Evolutionary conservation across 2,888 invertebrate genomes (phyloP).

Genomic region (Pollenia labialis): DNA sequence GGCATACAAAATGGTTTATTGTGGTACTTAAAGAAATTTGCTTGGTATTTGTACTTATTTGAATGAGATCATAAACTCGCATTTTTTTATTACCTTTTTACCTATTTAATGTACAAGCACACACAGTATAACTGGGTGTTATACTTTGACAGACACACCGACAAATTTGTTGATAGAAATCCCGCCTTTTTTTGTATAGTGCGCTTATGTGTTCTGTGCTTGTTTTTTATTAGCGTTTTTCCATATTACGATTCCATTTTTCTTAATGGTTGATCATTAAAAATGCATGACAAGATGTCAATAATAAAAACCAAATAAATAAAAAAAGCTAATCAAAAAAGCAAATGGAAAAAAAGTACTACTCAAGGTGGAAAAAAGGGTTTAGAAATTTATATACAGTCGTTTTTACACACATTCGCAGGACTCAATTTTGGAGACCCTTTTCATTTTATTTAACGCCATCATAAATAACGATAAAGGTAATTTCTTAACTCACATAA

Average conservation of each 20-base stretch:
- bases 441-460: slow-evolving; percentile 24
- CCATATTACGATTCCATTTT: slow-evolving; percentile 28
- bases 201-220: neutral
- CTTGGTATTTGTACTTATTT: slow-evolving; percentile 42
- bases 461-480: slow-evolving; percentile 49
- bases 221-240: slow-evolving; percentile 15
- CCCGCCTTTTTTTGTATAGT: neutral
- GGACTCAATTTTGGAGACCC: slow-evolving; percentile 25
- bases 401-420: neutral
- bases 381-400: slow-evolving; percentile 20
- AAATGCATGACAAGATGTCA: slow-evolving; percentile 70
- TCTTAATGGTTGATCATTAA: slow-evolving; percentile 58
- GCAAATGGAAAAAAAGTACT: neutral
- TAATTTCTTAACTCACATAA: slow-evolving; percentile 11
- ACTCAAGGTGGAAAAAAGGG: slow-evolving; percentile 23
- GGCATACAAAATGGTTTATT: slow-evolving; percentile 1
- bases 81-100: slow-evolving; percentile 63
- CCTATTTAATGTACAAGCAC: slow-evolving; percentile 23
- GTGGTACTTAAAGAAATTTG: slow-evolving; percentile 36
- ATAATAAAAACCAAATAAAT: slow-evolving; percentile 70
- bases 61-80: slow-evolving; percentile 59
- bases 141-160: neutral
- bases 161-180: slow-evolving; percentile 4
- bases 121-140: no score
- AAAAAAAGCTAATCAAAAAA: slow-evolving; percentile 47